Percentiles rank a stretch among this genome's conserved stretches.
phyloP scores from a whole-genome alignment of 2,888 invertebrate species.

The Kryphioiulus occultus region DNA sequence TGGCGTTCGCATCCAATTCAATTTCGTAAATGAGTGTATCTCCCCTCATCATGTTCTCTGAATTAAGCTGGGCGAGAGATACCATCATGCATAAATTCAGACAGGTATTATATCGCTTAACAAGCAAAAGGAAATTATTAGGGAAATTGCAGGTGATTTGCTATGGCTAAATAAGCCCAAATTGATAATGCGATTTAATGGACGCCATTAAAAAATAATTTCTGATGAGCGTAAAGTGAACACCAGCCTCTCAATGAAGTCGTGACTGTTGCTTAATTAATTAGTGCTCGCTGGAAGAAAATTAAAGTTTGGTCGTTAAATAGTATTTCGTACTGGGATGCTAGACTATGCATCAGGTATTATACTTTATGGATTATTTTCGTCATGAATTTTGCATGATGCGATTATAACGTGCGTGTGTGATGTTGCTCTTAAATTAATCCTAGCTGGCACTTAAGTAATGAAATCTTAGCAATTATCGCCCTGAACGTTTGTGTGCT shows the following conservation, averaged over 20 bases:
- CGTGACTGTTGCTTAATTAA: constrained; percentile 2
- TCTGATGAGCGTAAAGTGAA: constrained; percentile 21
- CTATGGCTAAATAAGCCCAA: constrained; percentile 24
- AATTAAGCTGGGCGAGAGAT: constrained; percentile 9
- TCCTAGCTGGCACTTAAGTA: background rate
- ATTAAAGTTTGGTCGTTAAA: background rate
- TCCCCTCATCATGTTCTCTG: background rate
- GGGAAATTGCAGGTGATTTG: constrained; percentile 34
- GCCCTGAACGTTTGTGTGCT: background rate
- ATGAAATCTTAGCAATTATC: background rate
- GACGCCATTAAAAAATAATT: constrained; percentile 14
- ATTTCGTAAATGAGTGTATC: background rate
- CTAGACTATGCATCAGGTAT: background rate
- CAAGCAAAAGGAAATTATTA: background rate
- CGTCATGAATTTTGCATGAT: constrained; percentile 22
- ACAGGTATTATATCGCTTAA: constrained; percentile 17
- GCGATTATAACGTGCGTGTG: background rate
- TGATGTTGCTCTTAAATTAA: background rate
- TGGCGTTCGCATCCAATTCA: background rate
- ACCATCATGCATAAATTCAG: background rate
- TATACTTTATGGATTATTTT: background rate
- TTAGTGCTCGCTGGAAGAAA: background rate
- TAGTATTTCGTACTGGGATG: background rate
- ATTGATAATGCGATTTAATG: constrained; percentile 32
- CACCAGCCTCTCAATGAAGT: background rate